Evolutionary conservation across 2,888 invertebrate genomes (phyloP), one percentile per base, ranked within the genome.

Genomic region (Netelia virgata): DNA sequence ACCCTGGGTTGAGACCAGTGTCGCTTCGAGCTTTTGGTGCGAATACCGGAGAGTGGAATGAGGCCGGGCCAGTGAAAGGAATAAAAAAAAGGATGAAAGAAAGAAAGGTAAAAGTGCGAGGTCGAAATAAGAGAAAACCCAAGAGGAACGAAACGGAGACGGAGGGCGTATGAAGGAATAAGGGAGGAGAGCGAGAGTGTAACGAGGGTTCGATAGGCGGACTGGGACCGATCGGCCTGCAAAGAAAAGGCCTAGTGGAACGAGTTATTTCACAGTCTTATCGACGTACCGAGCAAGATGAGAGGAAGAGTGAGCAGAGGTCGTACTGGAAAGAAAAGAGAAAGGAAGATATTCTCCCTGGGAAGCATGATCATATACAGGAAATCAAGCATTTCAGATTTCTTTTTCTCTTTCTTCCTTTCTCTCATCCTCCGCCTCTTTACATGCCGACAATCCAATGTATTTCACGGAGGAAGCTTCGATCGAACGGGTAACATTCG

Each of bases 201-300:
- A 84, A 84, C 82, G 78, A 82, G 84, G 84, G 74, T 84, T 82
- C 84, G 82, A 84, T 84, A 70, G 84, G 81, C 70, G 78, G 16
- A 78, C 81, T 72, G 77, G 84, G 84, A 84, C 78, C 82, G 78
- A 82, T 84, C 74, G 64, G 69, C 16, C 50, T 47, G 18, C 55
- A 50, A 50, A 63, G 23, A 84, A 78, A 78, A 64, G 70, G 69
- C 74, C 74, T 82, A 78, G 68, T 66, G 78, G 43, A 84, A 82
- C 59, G 78, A 82, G 59, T 72, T 82, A 82, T 84, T 74, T 84
- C 78, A 82, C 43, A 43, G 53, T 66, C 78, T 82, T 82, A 84
- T 82, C 81, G 82, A 70, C 53, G 53, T 28, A 11, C 28, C 61
- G 18, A 36, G 59, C 36, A 57, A 64, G 53, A 78, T 63, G 74